Conservation (phyloP, 1,140 invertebrate species). For the Drosophila insularis region DNA sequence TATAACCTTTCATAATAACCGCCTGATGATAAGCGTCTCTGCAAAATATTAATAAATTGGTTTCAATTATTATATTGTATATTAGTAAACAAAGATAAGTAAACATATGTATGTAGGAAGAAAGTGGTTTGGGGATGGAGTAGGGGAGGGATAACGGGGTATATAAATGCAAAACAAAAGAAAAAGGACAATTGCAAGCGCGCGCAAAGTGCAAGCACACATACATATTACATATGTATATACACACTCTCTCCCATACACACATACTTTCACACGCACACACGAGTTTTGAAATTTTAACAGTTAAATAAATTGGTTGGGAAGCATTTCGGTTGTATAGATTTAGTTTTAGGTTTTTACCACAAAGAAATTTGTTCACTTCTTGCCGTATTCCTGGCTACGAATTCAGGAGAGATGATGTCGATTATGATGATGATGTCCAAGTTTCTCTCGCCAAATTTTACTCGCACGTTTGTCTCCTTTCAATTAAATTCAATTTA, state of each 20-base stretch:
- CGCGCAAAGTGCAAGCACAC: constrained; percentile 63
- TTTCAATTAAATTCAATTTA: background rate
- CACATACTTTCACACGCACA: constrained; percentile 2
- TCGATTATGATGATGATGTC: background rate
- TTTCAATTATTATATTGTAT: constrained; percentile 75
- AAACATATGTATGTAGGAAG: constrained; percentile 14
- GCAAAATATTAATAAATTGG: constrained; percentile 82
- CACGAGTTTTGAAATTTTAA: background rate
- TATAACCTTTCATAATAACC: constrained; percentile 83
- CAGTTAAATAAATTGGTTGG: constrained; percentile 20
- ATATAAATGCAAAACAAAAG: constrained; percentile 43
- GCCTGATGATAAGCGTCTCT: constrained; percentile 82
- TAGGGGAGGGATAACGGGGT: constrained; percentile 8
- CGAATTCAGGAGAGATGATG: background rate
- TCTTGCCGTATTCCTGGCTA: background rate
- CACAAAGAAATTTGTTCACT: constrained; percentile 8
- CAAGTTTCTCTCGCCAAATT: constrained; percentile 1
- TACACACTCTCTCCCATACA: background rate
- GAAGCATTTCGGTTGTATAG: constrained; percentile 11
- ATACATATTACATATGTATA: constrained; percentile 4
- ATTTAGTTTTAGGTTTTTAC: constrained; percentile 20
- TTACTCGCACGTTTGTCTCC: constrained; percentile 9
- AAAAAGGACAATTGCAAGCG: constrained; percentile 54
- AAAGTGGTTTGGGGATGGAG: background rate
- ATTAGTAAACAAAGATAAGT: constrained; percentile 66